A percentile compares a stretch with the other conserved stretches of the same genome.
phyloP scores from a whole-genome alignment of 1,140 invertebrate species.

The Globodera rostochiensis region DNA sequence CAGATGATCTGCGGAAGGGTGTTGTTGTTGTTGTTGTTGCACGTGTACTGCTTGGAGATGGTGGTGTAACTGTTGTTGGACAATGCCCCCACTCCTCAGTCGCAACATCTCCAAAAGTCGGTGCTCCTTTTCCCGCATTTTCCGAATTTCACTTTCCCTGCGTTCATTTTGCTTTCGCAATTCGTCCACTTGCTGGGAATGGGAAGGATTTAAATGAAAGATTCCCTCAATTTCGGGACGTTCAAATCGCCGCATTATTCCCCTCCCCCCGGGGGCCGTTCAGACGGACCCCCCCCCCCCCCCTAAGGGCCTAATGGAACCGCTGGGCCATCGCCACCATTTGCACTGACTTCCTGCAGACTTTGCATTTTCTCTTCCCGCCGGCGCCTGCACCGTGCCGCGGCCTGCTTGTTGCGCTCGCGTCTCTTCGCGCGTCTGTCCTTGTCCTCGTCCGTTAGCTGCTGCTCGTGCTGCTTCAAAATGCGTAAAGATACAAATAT shows the following conservation, averaged over 20 bases:
- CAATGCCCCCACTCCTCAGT: neutral
- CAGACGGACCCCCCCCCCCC: too few relatives aligned
- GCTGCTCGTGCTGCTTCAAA: neutral
- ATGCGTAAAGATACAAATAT: too few relatives aligned
- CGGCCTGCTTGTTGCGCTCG: conserved; percentile 50
- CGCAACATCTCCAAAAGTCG: conserved; percentile 12
- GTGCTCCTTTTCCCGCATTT: conserved; percentile 1
- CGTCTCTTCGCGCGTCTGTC: conserved; percentile 50
- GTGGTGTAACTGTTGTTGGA: neutral
- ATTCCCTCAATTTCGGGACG: too few relatives aligned
- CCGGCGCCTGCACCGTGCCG: conserved; percentile 45
- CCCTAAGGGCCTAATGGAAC: too few relatives aligned
- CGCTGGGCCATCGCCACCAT: too few relatives aligned
- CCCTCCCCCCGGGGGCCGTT: too few relatives aligned
- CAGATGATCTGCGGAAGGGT: neutral
- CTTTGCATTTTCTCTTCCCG: conserved; percentile 46
- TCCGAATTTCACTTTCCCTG: neutral
- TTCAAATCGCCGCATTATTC: too few relatives aligned
- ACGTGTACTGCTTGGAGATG: neutral
- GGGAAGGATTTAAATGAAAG: neutral
- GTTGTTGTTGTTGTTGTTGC: neutral
- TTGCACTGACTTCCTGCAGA: conserved; percentile 40
- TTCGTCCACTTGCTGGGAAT: conserved; percentile 40
- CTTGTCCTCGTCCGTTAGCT: conserved; percentile 45
- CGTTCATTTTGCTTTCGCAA: conserved; percentile 42